phyloP scores from a whole-genome alignment of 2,888 invertebrate species.

The Crossocerus cetratus region DNA sequence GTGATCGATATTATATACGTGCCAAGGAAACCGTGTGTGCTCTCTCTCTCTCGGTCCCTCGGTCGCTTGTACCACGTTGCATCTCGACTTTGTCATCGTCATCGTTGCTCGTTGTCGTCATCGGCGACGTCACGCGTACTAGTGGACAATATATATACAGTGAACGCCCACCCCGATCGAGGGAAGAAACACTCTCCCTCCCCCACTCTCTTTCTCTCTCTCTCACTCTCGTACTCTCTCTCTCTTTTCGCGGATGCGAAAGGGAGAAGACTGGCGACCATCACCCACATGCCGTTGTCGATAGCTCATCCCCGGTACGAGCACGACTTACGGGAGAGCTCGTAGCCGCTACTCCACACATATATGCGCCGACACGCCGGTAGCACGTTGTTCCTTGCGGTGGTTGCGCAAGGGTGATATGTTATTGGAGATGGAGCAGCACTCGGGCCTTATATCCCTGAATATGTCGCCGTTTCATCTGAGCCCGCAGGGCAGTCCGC shows the following conservation, averaged over 20 bases:
- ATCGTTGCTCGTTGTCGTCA: conserved; percentile 16
- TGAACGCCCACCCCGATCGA: too few species aligned
- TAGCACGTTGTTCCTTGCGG: conserved; percentile 54
- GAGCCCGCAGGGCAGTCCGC: conserved; percentile 85
- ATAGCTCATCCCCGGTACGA: conserved; percentile 10
- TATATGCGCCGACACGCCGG: conserved; percentile 60
- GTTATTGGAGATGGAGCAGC: conserved; percentile 93
- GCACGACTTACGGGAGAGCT: conserved; percentile 18
- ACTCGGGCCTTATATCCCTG: conserved; percentile 90
- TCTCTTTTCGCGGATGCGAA: background rate
- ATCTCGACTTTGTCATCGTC: conserved; percentile 20
- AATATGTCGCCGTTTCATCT: conserved; percentile 93
- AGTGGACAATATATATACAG: conserved; percentile 1
- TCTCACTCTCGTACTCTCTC: too few species aligned
- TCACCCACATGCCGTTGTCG: conserved; percentile 15
- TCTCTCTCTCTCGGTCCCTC: conserved; percentile 11
- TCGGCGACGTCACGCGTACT: conserved; percentile 5
- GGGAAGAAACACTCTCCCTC: too few species aligned
- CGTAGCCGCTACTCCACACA: conserved; percentile 20
- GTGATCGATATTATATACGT: conserved; percentile 51
- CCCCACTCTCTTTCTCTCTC: too few species aligned
- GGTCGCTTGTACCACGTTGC: background rate
- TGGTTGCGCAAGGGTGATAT: conserved; percentile 78
- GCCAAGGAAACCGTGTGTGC: conserved; percentile 38
- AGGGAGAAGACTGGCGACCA: conserved; percentile 19